Conservation (phyloP, 92 coral and sea anemone species). For the Palythoa heliodiscus region DNA sequence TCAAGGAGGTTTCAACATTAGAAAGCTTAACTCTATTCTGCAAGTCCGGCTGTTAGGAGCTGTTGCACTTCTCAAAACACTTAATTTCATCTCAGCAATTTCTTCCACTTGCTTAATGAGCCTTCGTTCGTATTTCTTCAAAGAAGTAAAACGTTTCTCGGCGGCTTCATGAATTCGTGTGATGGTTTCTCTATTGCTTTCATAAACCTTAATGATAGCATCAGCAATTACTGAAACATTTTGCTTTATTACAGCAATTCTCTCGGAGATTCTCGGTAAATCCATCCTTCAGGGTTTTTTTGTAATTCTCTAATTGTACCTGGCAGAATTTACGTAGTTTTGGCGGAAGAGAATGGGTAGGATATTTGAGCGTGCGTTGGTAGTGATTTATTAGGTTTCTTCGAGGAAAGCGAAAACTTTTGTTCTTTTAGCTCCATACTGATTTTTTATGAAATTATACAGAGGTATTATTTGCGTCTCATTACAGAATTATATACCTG, state of each 20-base stretch:
- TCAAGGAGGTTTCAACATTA: not conserved
- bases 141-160: slow-evolving; percentile 10
- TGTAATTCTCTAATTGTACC: not conserved
- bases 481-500: not conserved
- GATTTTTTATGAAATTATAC: slow-evolving; percentile 2
- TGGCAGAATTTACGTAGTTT: not conserved
- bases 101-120: slow-evolving; percentile 28
- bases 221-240: slow-evolving; percentile 10
- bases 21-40: not conserved
- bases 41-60: not conserved
- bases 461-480: not conserved
- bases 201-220: slow-evolving; percentile 24
- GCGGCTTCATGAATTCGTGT: slow-evolving; percentile 17
- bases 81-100: slow-evolving; percentile 9
- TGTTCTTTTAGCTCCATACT: not conserved
- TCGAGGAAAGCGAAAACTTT: not conserved
- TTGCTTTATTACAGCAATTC: slow-evolving; percentile 8
- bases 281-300: not conserved
- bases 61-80: not conserved
- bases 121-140: slow-evolving; percentile 19
- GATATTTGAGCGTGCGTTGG: not conserved
- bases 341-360: not conserved
- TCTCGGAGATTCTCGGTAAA: slow-evolving; percentile 4
- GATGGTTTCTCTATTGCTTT: slow-evolving; percentile 34
- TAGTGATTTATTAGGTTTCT: not conserved